Conservation (phyloP, 1,140 invertebrate genomes). For the Lineus longissimus region DNA sequence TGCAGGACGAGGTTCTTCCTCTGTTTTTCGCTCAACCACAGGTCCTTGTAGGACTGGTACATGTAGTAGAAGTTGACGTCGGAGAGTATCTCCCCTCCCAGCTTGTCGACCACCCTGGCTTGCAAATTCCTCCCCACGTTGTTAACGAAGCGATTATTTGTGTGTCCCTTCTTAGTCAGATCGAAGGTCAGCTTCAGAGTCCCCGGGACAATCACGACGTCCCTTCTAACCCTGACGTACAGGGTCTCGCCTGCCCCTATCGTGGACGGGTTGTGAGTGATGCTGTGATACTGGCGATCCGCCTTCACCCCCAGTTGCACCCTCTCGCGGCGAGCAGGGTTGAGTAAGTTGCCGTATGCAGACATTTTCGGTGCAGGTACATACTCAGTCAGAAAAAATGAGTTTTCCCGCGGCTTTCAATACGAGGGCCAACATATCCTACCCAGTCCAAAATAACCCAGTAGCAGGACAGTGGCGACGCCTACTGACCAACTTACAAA, state of each 20-base stretch:
- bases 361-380: neutral
- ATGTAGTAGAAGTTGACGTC: conserved; percentile 16
- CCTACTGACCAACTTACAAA: too few relatives aligned
- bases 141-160: conserved; percentile 10
- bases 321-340: conserved; percentile 7
- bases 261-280: conserved; percentile 17
- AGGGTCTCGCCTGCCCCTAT: conserved; percentile 14
- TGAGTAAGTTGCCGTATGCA: neutral
- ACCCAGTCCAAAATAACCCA: too few relatives aligned
- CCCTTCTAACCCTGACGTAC: conserved; percentile 17
- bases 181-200: conserved; percentile 13
- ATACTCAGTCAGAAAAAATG: neutral
- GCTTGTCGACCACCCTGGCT: conserved; percentile 16
- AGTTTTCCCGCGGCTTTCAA: neutral
- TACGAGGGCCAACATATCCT: too few relatives aligned
- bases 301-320: conserved; percentile 8
- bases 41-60: conserved; percentile 8
- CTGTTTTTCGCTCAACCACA: conserved; percentile 9
- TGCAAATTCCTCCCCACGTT: conserved; percentile 16
- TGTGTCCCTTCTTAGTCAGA: conserved; percentile 1
- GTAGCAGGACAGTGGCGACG: too few relatives aligned
- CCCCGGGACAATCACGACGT: conserved; percentile 19
- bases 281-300: conserved; percentile 6
- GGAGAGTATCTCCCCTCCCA: conserved; percentile 17
- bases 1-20: conserved; percentile 14